Percentiles rank a stretch among this genome's conserved stretches.
Conservation (phyloP, 2,113 vertebrate species). For the Odontophorus gujanensis region DNA sequence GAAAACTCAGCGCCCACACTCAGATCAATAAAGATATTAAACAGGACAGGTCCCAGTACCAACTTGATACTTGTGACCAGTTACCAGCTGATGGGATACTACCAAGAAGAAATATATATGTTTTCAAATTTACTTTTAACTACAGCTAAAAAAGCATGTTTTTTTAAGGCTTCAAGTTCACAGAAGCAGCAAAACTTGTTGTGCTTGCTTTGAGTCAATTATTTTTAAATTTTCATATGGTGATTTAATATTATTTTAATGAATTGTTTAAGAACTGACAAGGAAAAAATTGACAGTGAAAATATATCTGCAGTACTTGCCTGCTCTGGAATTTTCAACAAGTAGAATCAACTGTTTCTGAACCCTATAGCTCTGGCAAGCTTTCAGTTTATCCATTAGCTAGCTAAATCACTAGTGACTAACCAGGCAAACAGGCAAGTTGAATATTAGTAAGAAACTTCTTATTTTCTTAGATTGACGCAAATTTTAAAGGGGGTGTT, state of each 20-base stretch:
- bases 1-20: too few relatives aligned
- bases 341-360: neutral
- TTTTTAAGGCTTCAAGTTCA: neutral
- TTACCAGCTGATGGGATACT: neutral
- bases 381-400: neutral
- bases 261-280: neutral
- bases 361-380: neutral
- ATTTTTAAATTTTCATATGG: neutral
- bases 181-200: neutral
- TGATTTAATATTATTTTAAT: neutral
- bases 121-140: neutral
- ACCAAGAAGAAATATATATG: neutral
- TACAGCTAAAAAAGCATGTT: accelerated
- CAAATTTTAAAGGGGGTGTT: neutral
- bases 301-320: neutral
- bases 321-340: neutral
- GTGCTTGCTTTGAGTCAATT: neutral
- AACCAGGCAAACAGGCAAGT: neutral
- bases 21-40: too few relatives aligned
- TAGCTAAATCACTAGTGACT: neutral
- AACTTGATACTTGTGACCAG: too few relatives aligned
- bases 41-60: too few relatives aligned
- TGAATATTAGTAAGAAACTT: neutral
- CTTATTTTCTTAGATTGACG: neutral
- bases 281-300: neutral